phyloP scores from a whole-genome alignment of 2,113 vertebrate species.

The Sebastes fasciatus region DNA sequence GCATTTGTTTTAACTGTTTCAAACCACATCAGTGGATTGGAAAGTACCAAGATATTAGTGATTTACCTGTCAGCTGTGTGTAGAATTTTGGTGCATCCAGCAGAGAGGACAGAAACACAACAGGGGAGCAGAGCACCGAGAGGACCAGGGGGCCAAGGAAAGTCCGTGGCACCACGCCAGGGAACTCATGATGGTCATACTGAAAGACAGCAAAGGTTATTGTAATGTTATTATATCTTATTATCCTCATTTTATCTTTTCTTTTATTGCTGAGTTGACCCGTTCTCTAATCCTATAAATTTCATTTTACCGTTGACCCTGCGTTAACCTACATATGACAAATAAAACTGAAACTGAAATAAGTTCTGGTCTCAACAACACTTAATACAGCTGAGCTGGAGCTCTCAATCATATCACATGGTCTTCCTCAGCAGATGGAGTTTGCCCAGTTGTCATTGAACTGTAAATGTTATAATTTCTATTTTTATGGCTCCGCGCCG shows the following conservation, averaged over 20 bases:
- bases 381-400: background rate
- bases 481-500: background rate
- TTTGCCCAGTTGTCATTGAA: background rate
- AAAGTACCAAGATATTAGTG: background rate
- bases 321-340: too few species aligned
- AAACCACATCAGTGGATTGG: background rate
- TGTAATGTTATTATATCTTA: too few species aligned
- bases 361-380: background rate
- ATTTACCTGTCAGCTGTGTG: conserved; percentile 88
- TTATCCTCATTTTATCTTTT: too few species aligned
- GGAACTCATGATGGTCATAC: conserved; percentile 97
- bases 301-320: too few species aligned
- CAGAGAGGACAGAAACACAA: conserved; percentile 82
- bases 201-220: conserved; percentile 70
- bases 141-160: conserved; percentile 93
- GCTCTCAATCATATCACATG: background rate
- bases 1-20: background rate
- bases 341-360: too few species aligned
- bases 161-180: conserved; percentile 95
- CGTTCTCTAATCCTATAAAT: too few species aligned
- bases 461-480: background rate
- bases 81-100: conserved; percentile 90
- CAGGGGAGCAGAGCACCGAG: conserved; percentile 87
- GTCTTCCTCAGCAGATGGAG: background rate
- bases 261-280: too few species aligned